Conservation (phyloP, 2,797 vertebrate genomes). For the Sebastes matsubarae region DNA sequence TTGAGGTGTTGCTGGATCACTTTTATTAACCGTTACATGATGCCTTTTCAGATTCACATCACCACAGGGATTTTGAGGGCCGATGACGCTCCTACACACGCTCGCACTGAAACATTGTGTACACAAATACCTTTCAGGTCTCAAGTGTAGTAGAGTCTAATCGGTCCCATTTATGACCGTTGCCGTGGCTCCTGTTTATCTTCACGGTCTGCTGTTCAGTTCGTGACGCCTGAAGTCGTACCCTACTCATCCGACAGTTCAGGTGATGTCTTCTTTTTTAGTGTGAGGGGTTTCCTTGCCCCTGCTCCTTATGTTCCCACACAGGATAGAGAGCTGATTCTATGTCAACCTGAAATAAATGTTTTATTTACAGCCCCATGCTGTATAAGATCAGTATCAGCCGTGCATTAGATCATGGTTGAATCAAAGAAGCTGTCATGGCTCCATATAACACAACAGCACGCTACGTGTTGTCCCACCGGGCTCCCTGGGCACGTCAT, state of each 20-base stretch:
- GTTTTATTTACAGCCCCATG: neutral
- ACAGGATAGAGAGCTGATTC: neutral
- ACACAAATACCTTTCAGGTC: constrained; percentile 40
- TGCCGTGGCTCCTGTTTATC: constrained; percentile 57
- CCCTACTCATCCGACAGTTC: constrained; percentile 11
- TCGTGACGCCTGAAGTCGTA: constrained; percentile 30
- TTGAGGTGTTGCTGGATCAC: neutral
- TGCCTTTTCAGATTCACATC: neutral
- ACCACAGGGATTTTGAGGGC: neutral
- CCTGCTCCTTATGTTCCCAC: neutral
- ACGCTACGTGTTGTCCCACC: neutral
- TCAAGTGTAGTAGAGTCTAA: constrained; percentile 21
- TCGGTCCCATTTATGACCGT: constrained; percentile 24
- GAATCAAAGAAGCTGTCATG: constrained; percentile 12
- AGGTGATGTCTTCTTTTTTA: neutral
- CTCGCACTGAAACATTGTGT: neutral
- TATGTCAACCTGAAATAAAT: neutral
- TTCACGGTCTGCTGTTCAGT: constrained; percentile 63
- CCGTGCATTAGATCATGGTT: neutral
- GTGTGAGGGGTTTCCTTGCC: neutral
- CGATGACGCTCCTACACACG: neutral
- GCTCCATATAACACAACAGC: neutral
- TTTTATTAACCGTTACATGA: neutral
- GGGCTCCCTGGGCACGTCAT: constrained; percentile 26
- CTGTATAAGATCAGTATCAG: neutral